Evolutionary conservation across 2,113 vertebrate genomes (phyloP).

Genomic region (Ursus arctos): DNA sequence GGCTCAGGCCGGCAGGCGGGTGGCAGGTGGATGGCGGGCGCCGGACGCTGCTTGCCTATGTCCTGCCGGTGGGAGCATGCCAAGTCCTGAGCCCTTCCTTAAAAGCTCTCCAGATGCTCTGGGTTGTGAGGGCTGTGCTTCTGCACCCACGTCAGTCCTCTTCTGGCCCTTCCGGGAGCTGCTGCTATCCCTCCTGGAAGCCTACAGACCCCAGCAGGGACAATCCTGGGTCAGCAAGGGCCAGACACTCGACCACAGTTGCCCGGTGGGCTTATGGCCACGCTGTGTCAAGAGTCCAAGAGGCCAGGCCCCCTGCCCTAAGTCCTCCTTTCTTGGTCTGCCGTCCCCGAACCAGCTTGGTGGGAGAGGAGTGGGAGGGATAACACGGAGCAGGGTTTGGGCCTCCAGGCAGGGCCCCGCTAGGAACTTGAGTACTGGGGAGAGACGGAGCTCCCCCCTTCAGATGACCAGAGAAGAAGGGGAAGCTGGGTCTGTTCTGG

Average conservation of each 20-base stretch:
- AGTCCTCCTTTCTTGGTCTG: background rate
- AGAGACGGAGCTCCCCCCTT: background rate
- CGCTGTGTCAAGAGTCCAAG: background rate
- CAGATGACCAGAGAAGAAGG: background rate
- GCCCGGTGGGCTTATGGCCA: background rate
- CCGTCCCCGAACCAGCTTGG: background rate
- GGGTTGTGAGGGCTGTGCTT: background rate
- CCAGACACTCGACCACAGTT: background rate
- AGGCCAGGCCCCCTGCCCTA: background rate
- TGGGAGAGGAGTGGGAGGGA: background rate
- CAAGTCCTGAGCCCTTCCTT: background rate
- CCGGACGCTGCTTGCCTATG: background rate
- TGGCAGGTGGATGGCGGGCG: slow-evolving; percentile 42
- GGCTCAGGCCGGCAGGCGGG: slow-evolving; percentile 61
- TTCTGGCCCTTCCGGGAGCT: background rate
- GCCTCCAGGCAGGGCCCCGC: background rate
- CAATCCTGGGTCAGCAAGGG: background rate
- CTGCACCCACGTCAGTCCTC: background rate
- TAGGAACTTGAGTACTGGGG: background rate
- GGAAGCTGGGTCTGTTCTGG: slow-evolving; percentile 39
- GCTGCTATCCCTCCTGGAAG: background rate
- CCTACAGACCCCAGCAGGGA: background rate
- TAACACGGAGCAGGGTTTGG: background rate
- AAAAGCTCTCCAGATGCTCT: background rate
- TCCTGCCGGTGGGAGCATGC: background rate